Evolutionary conservation across 2,113 vertebrate genomes (phyloP).

Genomic region (Salvator merianae): DNA sequence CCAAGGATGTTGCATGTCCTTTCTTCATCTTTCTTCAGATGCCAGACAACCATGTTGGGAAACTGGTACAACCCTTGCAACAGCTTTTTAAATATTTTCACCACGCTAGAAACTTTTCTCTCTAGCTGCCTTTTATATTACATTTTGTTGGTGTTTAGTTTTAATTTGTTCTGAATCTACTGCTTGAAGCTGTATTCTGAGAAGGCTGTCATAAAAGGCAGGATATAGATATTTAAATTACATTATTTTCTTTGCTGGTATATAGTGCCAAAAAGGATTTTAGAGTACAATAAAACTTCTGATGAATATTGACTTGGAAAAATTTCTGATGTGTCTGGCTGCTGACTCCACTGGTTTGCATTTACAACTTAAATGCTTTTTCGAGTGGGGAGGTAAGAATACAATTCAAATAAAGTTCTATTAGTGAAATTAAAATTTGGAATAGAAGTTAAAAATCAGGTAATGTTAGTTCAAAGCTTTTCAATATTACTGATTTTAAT

Average conservation of each 20-base stretch:
- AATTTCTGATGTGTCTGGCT: neutral
- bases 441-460: slow-evolving; percentile 1
- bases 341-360: neutral
- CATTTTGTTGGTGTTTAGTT: no score
- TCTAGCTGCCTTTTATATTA: no score
- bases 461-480: slow-evolving; percentile 6
- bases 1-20: no score
- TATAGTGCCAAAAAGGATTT: neutral
- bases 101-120: no score
- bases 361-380: neutral
- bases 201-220: no score
- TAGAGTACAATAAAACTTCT: neutral
- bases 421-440: slow-evolving; percentile 4
- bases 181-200: no score
- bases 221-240: neutral
- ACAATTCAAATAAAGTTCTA: neutral
- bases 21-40: no score
- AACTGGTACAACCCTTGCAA: no score
- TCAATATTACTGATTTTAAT: neutral
- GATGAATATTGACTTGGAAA: neutral
- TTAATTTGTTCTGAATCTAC: no score
- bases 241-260: neutral
- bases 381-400: slow-evolving; percentile 2
- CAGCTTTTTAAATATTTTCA: no score
- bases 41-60: no score